Evolutionary conservation across 2,888 invertebrate genomes (phyloP), one percentile per base, ranked within the genome.

Genomic region (Periphyllus acericola): DNA sequence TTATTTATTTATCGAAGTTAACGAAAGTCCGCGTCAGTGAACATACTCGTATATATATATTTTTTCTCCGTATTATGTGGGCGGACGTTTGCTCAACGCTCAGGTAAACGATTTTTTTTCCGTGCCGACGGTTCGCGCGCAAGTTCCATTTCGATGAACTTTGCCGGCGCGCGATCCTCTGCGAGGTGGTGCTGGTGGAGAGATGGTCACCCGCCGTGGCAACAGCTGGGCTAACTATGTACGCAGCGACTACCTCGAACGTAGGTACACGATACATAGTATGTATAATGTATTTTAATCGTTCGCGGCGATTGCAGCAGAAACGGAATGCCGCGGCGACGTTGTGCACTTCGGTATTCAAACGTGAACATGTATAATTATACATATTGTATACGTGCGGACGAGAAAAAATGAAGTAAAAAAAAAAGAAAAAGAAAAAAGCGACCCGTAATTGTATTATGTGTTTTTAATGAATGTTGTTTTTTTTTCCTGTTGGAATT

Each of bases 391-490:
- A n/a, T 52, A 52, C 17, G n/a, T n/a, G 17, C 71, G 71, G 32
- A 19, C 21, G 60, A 21, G 25, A 60, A 21, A 25, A 46, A 46
- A 46, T n/a, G n/a, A n/a, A n/a, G n/a, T 2, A 21, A 55, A 32
- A 32, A 32, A 71, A 2, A 29, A 1, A 79, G 14, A 46, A 34
- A n/a, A 80, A 66, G 66, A 34, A 25, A 79, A 34, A 79, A 25
- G 14, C 29, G 71, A n/a, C 32, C 71, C 8, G 34, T 36, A 34
- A 60, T 80, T 80, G n/a, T 80, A n/a, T 80, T 83, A 55, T 72
- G 17, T 32, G 32, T 25, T 52, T 71, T 72, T 83, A 34, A 83
- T 72, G 34, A 83, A 52, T 72, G 34, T 32, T 81, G 66, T 52
- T 74, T 82, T 36, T 71, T 60, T 60, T 75, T 9, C 55, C 60